phyloP scores from a whole-genome alignment of 2,797 vertebrate genomes.

The Gobionotothen gibberifrons region DNA sequence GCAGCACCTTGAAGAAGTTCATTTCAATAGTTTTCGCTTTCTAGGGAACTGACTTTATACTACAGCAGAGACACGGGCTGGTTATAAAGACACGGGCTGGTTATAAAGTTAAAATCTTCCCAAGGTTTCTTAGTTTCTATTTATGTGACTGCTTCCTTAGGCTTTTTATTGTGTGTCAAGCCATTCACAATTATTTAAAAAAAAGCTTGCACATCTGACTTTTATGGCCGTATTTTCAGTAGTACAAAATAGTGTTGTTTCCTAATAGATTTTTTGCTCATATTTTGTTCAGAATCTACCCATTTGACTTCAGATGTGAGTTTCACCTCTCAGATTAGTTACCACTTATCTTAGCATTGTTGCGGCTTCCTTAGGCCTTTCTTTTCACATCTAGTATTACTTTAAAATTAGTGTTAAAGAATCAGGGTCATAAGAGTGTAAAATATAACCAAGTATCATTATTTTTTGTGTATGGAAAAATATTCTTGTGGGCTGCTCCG shows the following conservation, averaged over 20 bases:
- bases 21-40: slow-evolving; percentile 21
- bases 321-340: slow-evolving; percentile 61
- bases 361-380: slow-evolving; percentile 12
- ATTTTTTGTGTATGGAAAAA: slow-evolving; percentile 15
- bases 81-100: slow-evolving; percentile 17
- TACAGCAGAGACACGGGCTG: slow-evolving; percentile 15
- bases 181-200: slow-evolving; percentile 4
- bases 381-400: slow-evolving; percentile 10
- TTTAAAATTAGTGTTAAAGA: slow-evolving; percentile 28
- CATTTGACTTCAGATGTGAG: slow-evolving; percentile 29
- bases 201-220: slow-evolving; percentile 3
- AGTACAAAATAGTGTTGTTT: slow-evolving; percentile 5
- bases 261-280: slow-evolving; percentile 3
- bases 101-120: slow-evolving; percentile 17
- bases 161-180: slow-evolving; percentile 45
- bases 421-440: slow-evolving; percentile 7
- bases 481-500: slow-evolving; percentile 7
- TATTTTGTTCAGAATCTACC: slow-evolving; percentile 24
- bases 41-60: slow-evolving; percentile 21
- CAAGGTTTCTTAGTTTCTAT: not conserved
- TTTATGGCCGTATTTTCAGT: slow-evolving; percentile 2
- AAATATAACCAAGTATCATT: slow-evolving; percentile 14
- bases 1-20: slow-evolving; percentile 8
- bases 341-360: slow-evolving; percentile 57
- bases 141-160: slow-evolving; percentile 1